Evolutionary conservation across 2,797 vertebrate species (phyloP).

Genomic region (Melopsittacus undulatus): DNA sequence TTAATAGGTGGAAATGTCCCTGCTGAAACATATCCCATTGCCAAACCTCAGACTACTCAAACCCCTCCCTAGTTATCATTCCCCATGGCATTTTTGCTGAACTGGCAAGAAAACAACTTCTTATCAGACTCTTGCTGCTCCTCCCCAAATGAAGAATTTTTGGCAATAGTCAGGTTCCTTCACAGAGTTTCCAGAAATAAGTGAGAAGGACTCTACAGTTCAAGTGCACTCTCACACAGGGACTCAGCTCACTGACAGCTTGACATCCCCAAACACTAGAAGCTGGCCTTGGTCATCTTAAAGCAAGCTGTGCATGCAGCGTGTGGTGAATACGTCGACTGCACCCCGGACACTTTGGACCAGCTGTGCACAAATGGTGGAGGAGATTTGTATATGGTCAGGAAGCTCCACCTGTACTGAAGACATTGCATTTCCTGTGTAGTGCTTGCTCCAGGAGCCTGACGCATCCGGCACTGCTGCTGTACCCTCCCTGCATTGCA

Average conservation of each 20-base stretch:
- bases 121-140: not conserved
- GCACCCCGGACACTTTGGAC: not conserved
- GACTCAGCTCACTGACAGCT: not conserved
- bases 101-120: not conserved
- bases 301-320: not conserved
- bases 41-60: not conserved
- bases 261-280: not conserved
- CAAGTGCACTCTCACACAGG: not conserved
- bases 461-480: accelerated
- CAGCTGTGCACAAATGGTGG: not conserved
- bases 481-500: accelerated
- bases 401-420: not conserved
- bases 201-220: not conserved
- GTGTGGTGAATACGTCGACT: accelerated
- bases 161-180: not conserved
- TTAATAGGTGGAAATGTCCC: not conserved
- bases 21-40: not conserved
- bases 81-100: not conserved
- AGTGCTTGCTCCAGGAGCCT: not conserved
- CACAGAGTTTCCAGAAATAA: not conserved
- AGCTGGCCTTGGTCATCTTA: not conserved
- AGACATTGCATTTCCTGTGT: not conserved
- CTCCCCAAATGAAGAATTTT: not conserved
- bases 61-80: not conserved
- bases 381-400: not conserved